Percentiles rank a stretch among this genome's conserved stretches.
Conservation (phyloP, 2,113 vertebrate species). For the Paradoxurus hermaphroditus region DNA sequence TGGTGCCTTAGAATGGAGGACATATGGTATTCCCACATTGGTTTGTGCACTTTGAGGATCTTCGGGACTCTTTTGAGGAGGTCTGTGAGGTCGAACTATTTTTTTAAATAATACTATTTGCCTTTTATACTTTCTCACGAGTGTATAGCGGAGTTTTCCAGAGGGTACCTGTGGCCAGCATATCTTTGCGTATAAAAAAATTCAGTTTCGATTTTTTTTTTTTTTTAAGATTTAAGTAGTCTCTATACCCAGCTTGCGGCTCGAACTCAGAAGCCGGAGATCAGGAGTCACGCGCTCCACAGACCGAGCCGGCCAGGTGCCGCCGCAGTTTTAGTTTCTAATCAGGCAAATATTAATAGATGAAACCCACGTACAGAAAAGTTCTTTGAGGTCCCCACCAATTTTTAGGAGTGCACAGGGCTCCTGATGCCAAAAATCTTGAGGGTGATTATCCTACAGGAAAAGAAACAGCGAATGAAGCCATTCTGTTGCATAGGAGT, state of each 20-base stretch:
- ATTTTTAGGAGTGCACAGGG: slow-evolving; percentile 32
- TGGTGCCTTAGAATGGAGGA: not conserved
- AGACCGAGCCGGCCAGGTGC: not conserved
- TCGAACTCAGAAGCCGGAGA: not conserved
- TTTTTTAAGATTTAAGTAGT: not conserved
- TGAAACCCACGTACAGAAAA: not conserved
- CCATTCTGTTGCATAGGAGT: not conserved
- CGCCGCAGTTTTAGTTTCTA: not conserved
- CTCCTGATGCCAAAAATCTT: not conserved
- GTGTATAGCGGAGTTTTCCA: not conserved
- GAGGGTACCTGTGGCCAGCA: not conserved
- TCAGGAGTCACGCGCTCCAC: not conserved
- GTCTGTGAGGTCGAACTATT: not conserved
- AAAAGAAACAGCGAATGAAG: slow-evolving; percentile 39
- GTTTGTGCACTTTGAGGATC: not conserved
- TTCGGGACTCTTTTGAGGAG: not conserved
- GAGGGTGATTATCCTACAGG: not conserved
- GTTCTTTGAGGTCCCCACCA: not conserved
- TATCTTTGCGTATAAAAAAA: not conserved
- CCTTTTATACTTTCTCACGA: not conserved
- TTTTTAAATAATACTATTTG: not conserved
- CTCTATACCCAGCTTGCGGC: not conserved
- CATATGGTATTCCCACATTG: not conserved
- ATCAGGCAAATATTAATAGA: not conserved
- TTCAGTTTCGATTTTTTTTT: not conserved